A percentile compares a stretch with the other conserved stretches of the same genome.
Conservation (phyloP, 2,888 invertebrate genomes). For the Luffia ferchaultella region DNA sequence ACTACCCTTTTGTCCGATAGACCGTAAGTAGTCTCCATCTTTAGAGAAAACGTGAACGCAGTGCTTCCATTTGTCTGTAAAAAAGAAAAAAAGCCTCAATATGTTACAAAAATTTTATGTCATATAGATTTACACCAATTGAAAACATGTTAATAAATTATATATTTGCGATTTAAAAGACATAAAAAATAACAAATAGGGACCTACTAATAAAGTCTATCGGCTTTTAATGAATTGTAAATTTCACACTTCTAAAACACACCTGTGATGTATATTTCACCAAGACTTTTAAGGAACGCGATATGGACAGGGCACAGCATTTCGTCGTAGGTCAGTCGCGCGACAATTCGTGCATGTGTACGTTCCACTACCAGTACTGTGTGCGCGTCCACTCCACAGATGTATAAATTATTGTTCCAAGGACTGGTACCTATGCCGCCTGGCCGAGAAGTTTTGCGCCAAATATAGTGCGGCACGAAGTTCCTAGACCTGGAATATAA, state of each 20-base stretch:
- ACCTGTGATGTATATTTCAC: slow-evolving; percentile 70
- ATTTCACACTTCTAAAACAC: too few relatives aligned
- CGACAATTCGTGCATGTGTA: slow-evolving; percentile 56
- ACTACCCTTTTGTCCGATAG: slow-evolving; percentile 72
- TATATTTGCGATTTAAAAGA: too few relatives aligned
- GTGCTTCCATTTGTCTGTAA: slow-evolving; percentile 73
- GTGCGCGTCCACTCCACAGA: slow-evolving; percentile 75
- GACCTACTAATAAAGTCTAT: too few relatives aligned
- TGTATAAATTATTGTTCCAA: slow-evolving; percentile 65
- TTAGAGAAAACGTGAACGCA: slow-evolving; percentile 74
- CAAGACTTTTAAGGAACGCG: slow-evolving; percentile 61
- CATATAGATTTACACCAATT: neutral
- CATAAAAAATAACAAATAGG: too few relatives aligned
- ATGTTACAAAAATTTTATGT: neutral
- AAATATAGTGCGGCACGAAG: slow-evolving; percentile 61
- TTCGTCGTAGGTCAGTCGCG: slow-evolving; percentile 55
- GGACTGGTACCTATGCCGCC: slow-evolving; percentile 73
- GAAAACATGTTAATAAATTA: neutral
- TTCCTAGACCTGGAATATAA: slow-evolving; percentile 45
- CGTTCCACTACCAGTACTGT: slow-evolving; percentile 59
- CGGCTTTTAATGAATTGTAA: too few relatives aligned
- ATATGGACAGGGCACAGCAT: slow-evolving; percentile 71
- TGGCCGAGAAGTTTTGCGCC: slow-evolving; percentile 69
- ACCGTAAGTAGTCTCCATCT: slow-evolving; percentile 65
- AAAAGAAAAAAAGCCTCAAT: slow-evolving; percentile 1